Base-by-base conservation (phyloP, 2,797 vertebrate species). In the Pangasius krempfi region DNA sequence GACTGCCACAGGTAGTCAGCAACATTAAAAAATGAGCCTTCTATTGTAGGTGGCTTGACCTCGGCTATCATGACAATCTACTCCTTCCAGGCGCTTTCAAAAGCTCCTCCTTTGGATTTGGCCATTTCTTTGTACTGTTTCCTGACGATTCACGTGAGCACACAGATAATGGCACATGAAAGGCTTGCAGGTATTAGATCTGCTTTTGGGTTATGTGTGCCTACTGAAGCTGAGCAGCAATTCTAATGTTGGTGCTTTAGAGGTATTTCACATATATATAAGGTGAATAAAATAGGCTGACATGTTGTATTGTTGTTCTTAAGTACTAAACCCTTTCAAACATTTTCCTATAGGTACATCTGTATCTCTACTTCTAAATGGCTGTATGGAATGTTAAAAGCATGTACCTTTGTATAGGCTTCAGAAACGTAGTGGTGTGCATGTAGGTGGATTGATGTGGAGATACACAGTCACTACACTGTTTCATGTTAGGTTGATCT, bases 401-500 rank as follows among this genome's bases (percentile, higher is more conserved):
- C 86, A 27, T 87, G 89, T 88, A 60, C 79, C 47, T 90, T 87
- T 84, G 58, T 82, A 85, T 56, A 81, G 72, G 85, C 87, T 85
- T 86, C 82, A 75, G 86, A 86, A 89, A 68, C 33, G 62, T 81
- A 88, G 80, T 73, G 79, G 83, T 62, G 50, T 85, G 81, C 62
- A 44, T 91, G 90, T 91, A 90, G 89, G 91, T 89, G 89, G 87
- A 84, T 82, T 88, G 88, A 91, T 90, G 89, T 91, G 86, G 70
- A 91, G 86, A 86, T 89, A 89, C 88, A 88, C 79, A 88, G 87
- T 90, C 89, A 85, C 88, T 81, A 83, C 87, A 78, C 88, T 78
- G 83, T 88, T 88, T 91, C 89, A 91, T 87, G 87, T 84, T 91
- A 54, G 84, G 87, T 85, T 90, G 88, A 91, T 95, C 92, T 94